Evolutionary conservation across 2,797 vertebrate species (phyloP).

Genomic region (Chromobotia macracanthus): DNA sequence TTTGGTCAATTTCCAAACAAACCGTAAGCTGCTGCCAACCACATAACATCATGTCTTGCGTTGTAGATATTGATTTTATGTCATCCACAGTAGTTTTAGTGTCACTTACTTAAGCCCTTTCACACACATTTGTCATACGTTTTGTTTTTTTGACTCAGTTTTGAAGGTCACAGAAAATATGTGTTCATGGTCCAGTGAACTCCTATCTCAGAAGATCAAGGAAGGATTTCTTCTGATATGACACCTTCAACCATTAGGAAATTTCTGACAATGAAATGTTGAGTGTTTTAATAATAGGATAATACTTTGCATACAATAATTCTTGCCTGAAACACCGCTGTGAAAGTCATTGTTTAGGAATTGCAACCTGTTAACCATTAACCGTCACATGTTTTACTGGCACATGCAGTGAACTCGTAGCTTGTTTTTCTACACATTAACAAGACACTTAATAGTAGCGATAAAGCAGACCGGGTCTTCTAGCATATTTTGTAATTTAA

Average conservation of each 20-base stretch:
- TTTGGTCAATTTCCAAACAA: slow-evolving; percentile 6
- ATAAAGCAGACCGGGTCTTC: not conserved
- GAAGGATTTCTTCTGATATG: no score
- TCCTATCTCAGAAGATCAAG: no score
- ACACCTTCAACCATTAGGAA: no score
- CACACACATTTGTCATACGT: not conserved
- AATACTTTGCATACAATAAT: not conserved
- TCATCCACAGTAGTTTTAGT: slow-evolving; percentile 1
- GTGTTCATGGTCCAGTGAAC: no score
- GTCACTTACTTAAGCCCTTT: not conserved
- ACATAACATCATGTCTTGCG: not conserved
- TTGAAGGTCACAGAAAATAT: no score
- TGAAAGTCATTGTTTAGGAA: not conserved
- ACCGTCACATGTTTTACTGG: not conserved
- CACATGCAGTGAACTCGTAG: not conserved
- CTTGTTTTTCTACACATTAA: slow-evolving; percentile 1
- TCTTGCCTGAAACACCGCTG: not conserved
- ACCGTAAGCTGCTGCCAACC: not conserved
- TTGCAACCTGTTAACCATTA: not conserved
- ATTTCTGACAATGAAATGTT: no score
- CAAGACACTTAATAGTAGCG: not conserved
- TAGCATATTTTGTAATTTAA: slow-evolving; percentile 1
- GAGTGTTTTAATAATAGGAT: not conserved
- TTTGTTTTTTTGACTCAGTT: no score
- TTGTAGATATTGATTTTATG: not conserved